phyloP scores from a whole-genome alignment of 2,113 vertebrate genomes.

The Cololabis saira region DNA sequence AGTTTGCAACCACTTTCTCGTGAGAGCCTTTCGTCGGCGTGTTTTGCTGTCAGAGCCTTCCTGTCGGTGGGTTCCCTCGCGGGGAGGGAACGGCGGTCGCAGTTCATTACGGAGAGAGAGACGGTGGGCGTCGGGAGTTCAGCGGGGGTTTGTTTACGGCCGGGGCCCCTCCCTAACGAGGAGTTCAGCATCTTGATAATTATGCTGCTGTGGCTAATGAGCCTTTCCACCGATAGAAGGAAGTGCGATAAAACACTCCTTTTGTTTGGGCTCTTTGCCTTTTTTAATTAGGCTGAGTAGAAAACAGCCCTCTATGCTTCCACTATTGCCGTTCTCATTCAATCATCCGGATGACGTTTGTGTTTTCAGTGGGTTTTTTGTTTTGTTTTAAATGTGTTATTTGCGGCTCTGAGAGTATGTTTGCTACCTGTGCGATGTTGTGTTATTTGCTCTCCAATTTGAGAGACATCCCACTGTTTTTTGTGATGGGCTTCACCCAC shows the following conservation, averaged over 20 bases:
- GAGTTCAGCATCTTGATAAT: conserved; percentile 85
- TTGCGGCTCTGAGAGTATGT: conserved; percentile 10
- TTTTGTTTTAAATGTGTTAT: conserved; percentile 34
- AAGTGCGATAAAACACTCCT: conserved; percentile 75
- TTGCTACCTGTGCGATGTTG: conserved; percentile 26
- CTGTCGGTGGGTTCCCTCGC: conserved; percentile 59
- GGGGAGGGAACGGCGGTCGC: conserved; percentile 73
- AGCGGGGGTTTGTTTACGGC: conserved; percentile 82
- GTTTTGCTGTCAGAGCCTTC: conserved; percentile 43
- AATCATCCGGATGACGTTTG: conserved; percentile 34
- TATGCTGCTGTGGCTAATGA: conserved; percentile 84
- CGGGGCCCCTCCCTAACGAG: conserved; percentile 81
- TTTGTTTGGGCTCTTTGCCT: conserved; percentile 76
- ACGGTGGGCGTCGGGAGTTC: conserved; percentile 74
- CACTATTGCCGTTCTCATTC: conserved; percentile 45
- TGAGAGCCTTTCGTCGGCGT: too few relatives aligned
- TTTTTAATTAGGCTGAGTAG: conserved; percentile 79
- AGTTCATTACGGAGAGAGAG: conserved; percentile 77
- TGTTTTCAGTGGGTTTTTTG: conserved; percentile 8
- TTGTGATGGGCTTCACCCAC: conserved; percentile 36
- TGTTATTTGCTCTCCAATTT: conserved; percentile 29
- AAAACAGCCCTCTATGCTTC: conserved; percentile 63
- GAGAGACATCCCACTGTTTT: conserved; percentile 40
- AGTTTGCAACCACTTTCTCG: too few relatives aligned
- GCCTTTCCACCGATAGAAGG: conserved; percentile 77